Evolutionary conservation across 2,113 vertebrate species (phyloP), one percentile per base, ranked within the genome.

Genomic region (Neoarius graeffei): DNA sequence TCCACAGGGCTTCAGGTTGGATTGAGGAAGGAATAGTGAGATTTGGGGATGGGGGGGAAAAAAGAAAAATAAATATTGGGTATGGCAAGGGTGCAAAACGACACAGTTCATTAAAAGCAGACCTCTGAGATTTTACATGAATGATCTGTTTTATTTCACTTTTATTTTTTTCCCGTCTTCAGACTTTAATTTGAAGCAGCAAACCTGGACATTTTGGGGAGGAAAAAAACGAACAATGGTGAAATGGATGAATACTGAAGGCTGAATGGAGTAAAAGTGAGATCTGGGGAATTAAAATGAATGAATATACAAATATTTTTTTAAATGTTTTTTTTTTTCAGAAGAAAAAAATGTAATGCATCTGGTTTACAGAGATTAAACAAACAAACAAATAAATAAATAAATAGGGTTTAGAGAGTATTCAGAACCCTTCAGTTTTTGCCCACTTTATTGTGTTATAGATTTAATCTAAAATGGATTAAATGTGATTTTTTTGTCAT

Each of bases 131-230:
- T 50, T 76, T 30, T 10, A 62, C 86, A 87, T 76, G 69, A 66
- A 87, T 19, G 67, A 59, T 71, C 67, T 81, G 86, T 69, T 84
- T 84, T 69, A 71, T 57, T 71, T 84, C 48, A 64, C 60, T 30
- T 35, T 25, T 25, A 5, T 14, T 48, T 74, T 5, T 10, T 42
- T 1, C 71, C 35, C 5, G 17, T 73, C 69, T 73, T 73, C 76
- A 54, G n/a, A 81, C 50, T 15, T n/a, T 13, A 14, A 27, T 6
- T n/a, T 56, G 50, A 80, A 17, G 23, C 25, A 7, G 52, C 17
- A 17, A 80, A 8, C 11, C 76, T 56, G 52, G 25, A 56, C 25
- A 14, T 52, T 25, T 54, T n/a, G 23, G 0, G 4, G 42, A 23
- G 0, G 8, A 25, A 9, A 52, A 52, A 48, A 23, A 9, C 25